Evolutionary conservation across 2,113 vertebrate genomes (phyloP).

Genomic region (Xiphias gladius): DNA sequence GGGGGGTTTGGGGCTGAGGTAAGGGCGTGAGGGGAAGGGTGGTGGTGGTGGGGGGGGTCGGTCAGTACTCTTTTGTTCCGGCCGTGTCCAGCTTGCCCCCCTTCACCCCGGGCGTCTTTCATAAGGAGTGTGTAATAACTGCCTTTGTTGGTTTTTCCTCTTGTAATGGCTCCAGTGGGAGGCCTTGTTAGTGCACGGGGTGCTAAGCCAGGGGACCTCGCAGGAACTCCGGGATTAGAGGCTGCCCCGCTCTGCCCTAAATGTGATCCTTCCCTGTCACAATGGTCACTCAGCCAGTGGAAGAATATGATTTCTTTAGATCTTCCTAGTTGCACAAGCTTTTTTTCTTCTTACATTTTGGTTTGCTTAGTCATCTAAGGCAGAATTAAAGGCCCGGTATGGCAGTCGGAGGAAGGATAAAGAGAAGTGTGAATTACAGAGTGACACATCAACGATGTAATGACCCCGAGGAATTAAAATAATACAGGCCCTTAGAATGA

Average conservation of each 20-base stretch:
- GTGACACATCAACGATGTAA: constrained; percentile 45
- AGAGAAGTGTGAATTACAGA: constrained; percentile 44
- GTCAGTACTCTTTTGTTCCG: constrained; percentile 74
- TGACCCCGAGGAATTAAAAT: constrained; percentile 41
- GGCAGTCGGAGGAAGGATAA: constrained; percentile 38
- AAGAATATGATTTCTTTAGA: constrained; percentile 67
- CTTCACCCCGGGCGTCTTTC: constrained; percentile 68
- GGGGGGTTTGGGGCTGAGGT: constrained; percentile 2
- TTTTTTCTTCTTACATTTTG: constrained; percentile 42
- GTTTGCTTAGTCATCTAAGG: constrained; percentile 48
- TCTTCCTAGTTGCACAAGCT: constrained; percentile 54
- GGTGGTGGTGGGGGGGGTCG: constrained; percentile 41
- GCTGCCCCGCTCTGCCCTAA: constrained; percentile 58
- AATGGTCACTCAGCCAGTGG: constrained; percentile 65
- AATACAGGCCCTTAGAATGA: constrained; percentile 6
- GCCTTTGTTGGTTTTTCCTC: constrained; percentile 80
- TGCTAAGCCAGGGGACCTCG: constrained; percentile 67
- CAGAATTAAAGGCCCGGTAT: constrained; percentile 40
- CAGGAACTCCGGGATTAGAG: constrained; percentile 68
- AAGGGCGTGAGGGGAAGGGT: constrained; percentile 21
- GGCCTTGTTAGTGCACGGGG: constrained; percentile 68
- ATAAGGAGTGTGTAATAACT: constrained; percentile 79
- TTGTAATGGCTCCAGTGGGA: constrained; percentile 74
- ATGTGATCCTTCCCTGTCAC: constrained; percentile 64
- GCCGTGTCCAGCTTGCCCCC: constrained; percentile 76